These are phyloP conservation scores for Mesembrinibis cayennensis DNA, from an alignment of 2,113 vertebrate genomes.

Conservation along the genomic window DNA sequence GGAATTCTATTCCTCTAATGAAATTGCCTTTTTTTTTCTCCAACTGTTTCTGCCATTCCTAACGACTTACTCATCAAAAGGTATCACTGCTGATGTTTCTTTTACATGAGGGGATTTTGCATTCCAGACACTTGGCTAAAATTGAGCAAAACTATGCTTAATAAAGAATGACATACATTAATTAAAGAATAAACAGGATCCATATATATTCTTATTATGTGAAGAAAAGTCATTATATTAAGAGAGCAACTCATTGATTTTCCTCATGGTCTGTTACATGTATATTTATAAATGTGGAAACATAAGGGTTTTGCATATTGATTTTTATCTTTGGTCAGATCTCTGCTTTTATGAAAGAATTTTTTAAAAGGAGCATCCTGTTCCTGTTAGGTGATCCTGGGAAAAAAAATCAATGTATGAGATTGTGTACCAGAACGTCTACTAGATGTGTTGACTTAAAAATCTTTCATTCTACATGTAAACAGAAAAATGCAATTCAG, in stretches of 20 bases:
- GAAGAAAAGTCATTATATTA: not conserved
- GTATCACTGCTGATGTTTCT: not conserved
- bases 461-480: conserved; percentile 13
- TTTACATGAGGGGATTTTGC: not conserved
- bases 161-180: not conserved
- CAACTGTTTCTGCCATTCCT: not conserved
- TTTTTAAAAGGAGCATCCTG: not conserved
- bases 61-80: not conserved
- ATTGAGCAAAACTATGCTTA: not conserved
- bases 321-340: not conserved
- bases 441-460: not conserved
- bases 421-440: not conserved
- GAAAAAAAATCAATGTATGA: not conserved
- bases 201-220: not conserved
- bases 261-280: not conserved
- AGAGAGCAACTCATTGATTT: not conserved
- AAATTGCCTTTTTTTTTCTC: not conserved
- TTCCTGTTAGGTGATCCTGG: not conserved
- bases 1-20: not conserved
- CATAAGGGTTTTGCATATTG: rapidly evolving
- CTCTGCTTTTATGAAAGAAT: not conserved
- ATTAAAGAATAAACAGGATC: not conserved
- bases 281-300: not conserved
- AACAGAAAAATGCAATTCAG: not conserved
- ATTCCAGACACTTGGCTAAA: not conserved